phyloP scores from a whole-genome alignment of 2,888 invertebrate species.

The Serripes groenlandicus region DNA sequence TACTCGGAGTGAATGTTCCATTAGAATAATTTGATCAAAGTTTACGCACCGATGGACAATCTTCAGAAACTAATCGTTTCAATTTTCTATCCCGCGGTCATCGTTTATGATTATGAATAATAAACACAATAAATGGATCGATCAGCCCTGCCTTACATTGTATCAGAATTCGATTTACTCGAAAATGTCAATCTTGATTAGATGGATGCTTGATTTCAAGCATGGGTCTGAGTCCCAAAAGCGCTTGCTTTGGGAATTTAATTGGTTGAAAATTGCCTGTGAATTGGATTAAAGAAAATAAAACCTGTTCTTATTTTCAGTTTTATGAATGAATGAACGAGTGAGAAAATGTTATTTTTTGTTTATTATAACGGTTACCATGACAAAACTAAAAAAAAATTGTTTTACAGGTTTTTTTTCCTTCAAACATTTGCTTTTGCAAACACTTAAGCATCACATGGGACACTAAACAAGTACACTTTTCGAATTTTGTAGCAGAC shows the following conservation, averaged over 20 bases:
- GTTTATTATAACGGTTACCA: background rate
- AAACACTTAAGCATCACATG: no score
- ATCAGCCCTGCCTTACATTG: conserved; percentile 30
- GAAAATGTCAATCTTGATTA: conserved; percentile 42
- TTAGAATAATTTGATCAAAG: conserved; percentile 63
- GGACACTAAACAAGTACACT: no score
- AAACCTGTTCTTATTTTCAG: conserved; percentile 16
- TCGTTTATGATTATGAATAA: conserved; percentile 57
- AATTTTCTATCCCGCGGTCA: conserved; percentile 62
- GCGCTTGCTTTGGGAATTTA: conserved; percentile 18
- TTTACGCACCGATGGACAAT: conserved; percentile 42
- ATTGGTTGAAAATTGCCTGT: conserved; percentile 31
- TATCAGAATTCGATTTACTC: conserved; percentile 20
- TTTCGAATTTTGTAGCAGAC: no score
- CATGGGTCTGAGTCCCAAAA: conserved; percentile 23
- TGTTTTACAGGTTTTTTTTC: no score
- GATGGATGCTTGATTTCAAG: conserved; percentile 30
- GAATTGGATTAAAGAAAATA: conserved; percentile 34
- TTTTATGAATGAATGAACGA: background rate
- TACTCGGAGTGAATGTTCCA: conserved; percentile 30
- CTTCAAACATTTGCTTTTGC: no score
- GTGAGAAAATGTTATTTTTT: background rate
- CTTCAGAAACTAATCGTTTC: conserved; percentile 45
- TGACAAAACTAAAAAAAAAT: background rate
- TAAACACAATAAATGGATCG: conserved; percentile 43